A percentile compares a stretch with the other conserved stretches of the same genome.
Conservation (phyloP, 2,797 vertebrate genomes). For the Prunella strophiata region DNA sequence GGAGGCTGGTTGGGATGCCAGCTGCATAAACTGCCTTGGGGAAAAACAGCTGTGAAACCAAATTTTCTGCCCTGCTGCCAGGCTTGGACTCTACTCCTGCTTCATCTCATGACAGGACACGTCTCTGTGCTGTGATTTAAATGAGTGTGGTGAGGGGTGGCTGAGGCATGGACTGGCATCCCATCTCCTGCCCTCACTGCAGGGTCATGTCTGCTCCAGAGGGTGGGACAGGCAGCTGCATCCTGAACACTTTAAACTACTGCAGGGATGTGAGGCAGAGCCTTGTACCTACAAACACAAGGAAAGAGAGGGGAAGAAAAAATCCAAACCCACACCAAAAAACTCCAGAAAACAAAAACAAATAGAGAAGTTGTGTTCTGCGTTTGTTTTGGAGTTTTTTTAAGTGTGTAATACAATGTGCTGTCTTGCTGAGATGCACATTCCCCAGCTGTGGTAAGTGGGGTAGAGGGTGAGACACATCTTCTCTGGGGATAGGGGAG, state of each 20-base stretch:
- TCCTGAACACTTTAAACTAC: neutral
- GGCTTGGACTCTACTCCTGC: neutral
- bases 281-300: neutral
- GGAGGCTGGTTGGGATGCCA: neutral
- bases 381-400: fast-evolving
- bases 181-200: neutral
- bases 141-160: neutral
- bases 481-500: slow-evolving; percentile 3
- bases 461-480: neutral
- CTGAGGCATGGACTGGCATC: neutral
- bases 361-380: neutral
- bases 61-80: neutral
- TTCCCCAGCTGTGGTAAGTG: neutral
- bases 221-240: neutral
- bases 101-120: neutral
- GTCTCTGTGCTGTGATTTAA: neutral
- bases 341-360: neutral
- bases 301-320: neutral
- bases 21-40: neutral
- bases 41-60: neutral
- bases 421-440: neutral
- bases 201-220: neutral
- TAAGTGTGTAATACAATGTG: fast-evolving
- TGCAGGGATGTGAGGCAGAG: neutral
- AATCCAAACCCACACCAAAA: neutral